Base-by-base conservation (phyloP, 2,888 invertebrate genomes). In the Autographa gamma region DNA sequence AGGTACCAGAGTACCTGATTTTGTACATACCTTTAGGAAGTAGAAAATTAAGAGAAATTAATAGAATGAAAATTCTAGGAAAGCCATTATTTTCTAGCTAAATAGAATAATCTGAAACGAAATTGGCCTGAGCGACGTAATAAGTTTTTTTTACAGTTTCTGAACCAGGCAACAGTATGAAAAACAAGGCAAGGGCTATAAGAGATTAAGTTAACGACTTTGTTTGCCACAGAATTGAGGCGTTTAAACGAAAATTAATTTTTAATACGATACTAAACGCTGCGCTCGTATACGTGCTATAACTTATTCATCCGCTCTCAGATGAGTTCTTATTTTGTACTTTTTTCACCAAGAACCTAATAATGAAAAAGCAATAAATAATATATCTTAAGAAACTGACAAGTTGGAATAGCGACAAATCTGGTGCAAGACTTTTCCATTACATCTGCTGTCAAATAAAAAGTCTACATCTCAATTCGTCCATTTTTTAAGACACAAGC, bases 281-380 rank as follows among this genome's bases (percentile, higher is more conserved):
- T 63, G 16, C 41, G 0, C 54, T 60, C 58, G 32, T 60, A 34
- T n/a, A 67, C 13, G 43, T 72, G 60, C 9, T 56, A 67, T 83
- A 60, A 73, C 11, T 71, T 83, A 81, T 81, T 80, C 83, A 81
- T 66, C 63, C 70, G 19, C 38, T 63, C 31, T 69, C 48, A 19
- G 63, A 60, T 61, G 58, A 70, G 66, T 19, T 60, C 69, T 60
- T 66, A 52, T 65, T 81, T 71, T 62, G 19, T 43, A 16, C 18
- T 6, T 18, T 52, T 52, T 52, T 9, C 9, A 52, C 18, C 0
- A 43, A 16, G 14, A 2, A 25, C 2, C 25, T 38, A 8, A 38
- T 38, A 38, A 38, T 38, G 11, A 11, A 38, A 0, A 38, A 38
- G 11, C 38, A 38, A 38, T 11, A 38, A 38, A 38, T 38, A 34